Evolutionary conservation across 2,888 invertebrate species (phyloP).

Genomic region (Drosophila stalkeri): DNA sequence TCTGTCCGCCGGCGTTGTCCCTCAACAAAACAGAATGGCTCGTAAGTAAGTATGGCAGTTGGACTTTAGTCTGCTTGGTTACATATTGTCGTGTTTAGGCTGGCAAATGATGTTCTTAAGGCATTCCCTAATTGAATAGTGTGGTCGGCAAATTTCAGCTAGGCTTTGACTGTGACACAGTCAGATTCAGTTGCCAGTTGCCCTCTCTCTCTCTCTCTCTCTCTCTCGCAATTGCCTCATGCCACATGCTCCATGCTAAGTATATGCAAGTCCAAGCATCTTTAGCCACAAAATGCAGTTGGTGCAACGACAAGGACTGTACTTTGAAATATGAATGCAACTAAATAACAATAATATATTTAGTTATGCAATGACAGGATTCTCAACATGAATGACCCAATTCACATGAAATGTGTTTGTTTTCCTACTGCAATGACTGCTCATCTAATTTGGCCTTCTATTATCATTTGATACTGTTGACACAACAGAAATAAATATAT

Average conservation of each 20-base stretch:
- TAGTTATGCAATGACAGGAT: background rate
- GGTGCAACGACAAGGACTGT: background rate
- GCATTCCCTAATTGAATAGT: constrained; percentile 20
- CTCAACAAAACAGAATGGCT: constrained; percentile 25
- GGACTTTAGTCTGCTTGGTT: constrained; percentile 34
- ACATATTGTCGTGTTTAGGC: constrained; percentile 35
- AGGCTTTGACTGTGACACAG: constrained; percentile 14
- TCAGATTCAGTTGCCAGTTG: constrained; percentile 1
- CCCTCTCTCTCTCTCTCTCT: background rate
- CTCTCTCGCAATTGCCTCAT: background rate
- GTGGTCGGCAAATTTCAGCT: constrained; percentile 19
- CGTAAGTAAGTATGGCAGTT: constrained; percentile 3
- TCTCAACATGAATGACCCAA: background rate
- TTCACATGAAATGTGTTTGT: background rate
- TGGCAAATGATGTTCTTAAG: constrained; percentile 33
- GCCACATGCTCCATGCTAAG: background rate
- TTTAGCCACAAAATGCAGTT: background rate
- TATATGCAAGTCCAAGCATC: constrained; percentile 1
- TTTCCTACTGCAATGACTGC: background rate
- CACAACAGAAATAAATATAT: background rate
- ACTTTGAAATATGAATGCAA: background rate
- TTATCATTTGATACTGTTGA: background rate
- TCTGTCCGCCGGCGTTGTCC: constrained; percentile 29
- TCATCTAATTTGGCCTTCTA: background rate
- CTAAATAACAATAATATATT: background rate